These are phyloP conservation scores for Psittacara wagleri DNA, from an alignment of 2,113 vertebrate species.

Conservation along the genomic window DNA sequence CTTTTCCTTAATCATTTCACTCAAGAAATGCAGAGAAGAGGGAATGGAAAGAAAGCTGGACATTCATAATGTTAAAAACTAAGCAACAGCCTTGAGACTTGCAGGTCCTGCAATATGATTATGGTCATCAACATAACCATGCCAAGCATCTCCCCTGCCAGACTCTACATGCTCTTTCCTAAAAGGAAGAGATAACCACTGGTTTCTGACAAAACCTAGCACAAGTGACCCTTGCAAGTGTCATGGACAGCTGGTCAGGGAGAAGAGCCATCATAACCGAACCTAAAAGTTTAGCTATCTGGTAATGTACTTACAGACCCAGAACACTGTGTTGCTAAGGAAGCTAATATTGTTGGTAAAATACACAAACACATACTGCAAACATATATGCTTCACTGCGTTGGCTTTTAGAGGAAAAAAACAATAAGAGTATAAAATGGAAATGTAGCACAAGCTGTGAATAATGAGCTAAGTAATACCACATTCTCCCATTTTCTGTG, in stretches of 20 bases:
- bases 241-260: not conserved
- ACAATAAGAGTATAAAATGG: not conserved
- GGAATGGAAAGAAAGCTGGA: not conserved
- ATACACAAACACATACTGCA: not conserved
- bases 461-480: conserved; percentile 44
- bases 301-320: not conserved
- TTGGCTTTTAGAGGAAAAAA: not conserved
- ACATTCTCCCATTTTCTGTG: not conserved
- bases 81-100: not conserved
- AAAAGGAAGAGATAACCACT: not conserved
- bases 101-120: not conserved
- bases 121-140: not conserved
- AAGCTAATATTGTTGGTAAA: not conserved
- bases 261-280: not conserved
- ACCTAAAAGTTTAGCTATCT: not conserved
- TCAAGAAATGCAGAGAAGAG: not conserved
- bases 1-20: not conserved
- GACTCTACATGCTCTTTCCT: not conserved
- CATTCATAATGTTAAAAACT: not conserved
- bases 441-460: conserved; percentile 11
- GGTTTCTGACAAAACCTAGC: not conserved
- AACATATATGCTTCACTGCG: not conserved
- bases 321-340: not conserved
- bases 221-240: not conserved
- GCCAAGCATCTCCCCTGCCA: not conserved